Evolutionary conservation across 2,888 invertebrate species (phyloP).

Genomic region (Sympetrum striolatum): DNA sequence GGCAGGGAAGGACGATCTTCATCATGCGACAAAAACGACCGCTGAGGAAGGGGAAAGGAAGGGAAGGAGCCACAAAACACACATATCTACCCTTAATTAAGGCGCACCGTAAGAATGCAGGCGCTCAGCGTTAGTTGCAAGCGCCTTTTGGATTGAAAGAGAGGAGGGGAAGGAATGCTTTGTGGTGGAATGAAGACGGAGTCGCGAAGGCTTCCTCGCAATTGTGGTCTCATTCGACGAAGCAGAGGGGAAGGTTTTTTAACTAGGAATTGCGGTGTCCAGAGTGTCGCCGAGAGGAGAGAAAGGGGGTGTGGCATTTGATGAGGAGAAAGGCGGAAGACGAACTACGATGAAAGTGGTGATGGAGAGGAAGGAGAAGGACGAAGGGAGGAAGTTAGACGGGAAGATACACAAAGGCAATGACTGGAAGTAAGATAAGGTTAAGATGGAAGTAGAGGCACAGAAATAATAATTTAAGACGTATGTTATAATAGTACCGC

Average conservation of each 20-base stretch:
- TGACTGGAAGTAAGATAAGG: no score
- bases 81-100: neutral
- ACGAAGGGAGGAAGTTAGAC: no score
- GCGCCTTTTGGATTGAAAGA: neutral
- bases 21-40: no score
- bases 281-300: neutral
- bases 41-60: no score
- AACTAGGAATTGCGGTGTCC: neutral
- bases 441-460: no score
- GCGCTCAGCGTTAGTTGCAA: neutral
- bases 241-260: neutral
- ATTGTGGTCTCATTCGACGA: neutral
- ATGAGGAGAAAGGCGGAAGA: neutral
- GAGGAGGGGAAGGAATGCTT: neutral
- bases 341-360: neutral
- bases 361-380: neutral
- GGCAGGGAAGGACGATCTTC: no score
- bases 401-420: no score
- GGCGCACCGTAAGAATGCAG: neutral
- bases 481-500: no score
- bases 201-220: neutral
- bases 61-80: neutral
- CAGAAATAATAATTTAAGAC: no score
- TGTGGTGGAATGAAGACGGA: neutral
- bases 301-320: neutral